Evolutionary conservation across 2,888 invertebrate genomes (phyloP), one percentile per base, ranked within the genome.

Genomic region (Plagiodera versicolora): DNA sequence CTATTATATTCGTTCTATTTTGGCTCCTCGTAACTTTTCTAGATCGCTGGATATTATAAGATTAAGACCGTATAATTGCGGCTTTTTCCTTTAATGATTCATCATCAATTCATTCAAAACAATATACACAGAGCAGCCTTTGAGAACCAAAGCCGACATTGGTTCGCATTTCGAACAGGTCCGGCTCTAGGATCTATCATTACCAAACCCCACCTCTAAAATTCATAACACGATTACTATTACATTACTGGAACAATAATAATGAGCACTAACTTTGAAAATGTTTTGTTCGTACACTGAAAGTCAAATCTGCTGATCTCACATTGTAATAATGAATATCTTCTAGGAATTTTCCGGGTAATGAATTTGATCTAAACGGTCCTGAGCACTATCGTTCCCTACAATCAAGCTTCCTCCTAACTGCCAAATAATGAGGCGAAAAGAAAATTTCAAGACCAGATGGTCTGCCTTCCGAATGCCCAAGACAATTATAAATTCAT

Each of bases 51-150:
- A 39, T 39, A 60, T 70, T 68, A 67, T 71, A 66, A 63, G 67
- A 68, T 71, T 70, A 68, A 39, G 39, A 69, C 60, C 65, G 63
- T 70, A 69, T 71, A 70, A 72, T 72, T 71, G 65, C 56, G 48
- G 58, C 57, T 66, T 63, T 64, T 61, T 65, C 58, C 67, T 69
- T 64, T 66, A 67, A 65, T 68, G 70, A 68, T 68, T 69, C 65
- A 70, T 63, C 69, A 64, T 68, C 67, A 67, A 70, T 64, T 64
- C 69, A 68, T 67, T 68, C 64, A 67, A 69, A 67, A 64, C 62
- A 67, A 65, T 65, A 60, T 57, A 60, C 65, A 61, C 62, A 66
- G 56, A 57, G 62, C 47, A 47, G 56, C 45, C 58, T 58, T 60
- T 51, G 47, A 56, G 44, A 56, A 52, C 51, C 51, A 56, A 60